Evolutionary conservation across 2,797 vertebrate species (phyloP).

Genomic region (Sebastes vulpes): DNA sequence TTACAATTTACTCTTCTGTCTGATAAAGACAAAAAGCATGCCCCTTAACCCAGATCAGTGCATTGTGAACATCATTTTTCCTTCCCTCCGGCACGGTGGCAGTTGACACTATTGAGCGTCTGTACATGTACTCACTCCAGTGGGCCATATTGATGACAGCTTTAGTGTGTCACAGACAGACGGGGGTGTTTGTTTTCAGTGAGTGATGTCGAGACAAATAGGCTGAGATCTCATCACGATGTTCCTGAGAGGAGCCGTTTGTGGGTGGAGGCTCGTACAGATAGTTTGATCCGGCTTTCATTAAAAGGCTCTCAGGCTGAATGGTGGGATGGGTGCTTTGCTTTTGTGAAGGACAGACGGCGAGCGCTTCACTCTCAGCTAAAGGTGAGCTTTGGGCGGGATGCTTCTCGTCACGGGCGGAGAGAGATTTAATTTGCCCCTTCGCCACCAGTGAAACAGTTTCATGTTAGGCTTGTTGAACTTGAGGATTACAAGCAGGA

Average conservation of each 20-base stretch:
- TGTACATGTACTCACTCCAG: constrained; percentile 32
- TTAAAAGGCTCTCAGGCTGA: constrained; percentile 58
- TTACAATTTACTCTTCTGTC: background rate
- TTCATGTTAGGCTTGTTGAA: constrained; percentile 48
- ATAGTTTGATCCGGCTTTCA: constrained; percentile 62
- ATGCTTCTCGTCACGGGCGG: constrained; percentile 17
- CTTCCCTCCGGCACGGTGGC: background rate
- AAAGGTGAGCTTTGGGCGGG: constrained; percentile 29
- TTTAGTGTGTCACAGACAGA: constrained; percentile 65
- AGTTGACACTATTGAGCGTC: constrained; percentile 2
- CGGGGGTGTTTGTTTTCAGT: constrained; percentile 73
- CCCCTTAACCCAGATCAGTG: background rate
- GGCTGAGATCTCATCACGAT: constrained; percentile 76
- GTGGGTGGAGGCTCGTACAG: constrained; percentile 29
- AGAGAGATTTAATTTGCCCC: constrained; percentile 55
- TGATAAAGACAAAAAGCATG: background rate
- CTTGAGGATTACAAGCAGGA: constrained; percentile 34
- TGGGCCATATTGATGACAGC: constrained; percentile 52
- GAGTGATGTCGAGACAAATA: constrained; percentile 76
- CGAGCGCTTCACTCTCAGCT: constrained; percentile 5
- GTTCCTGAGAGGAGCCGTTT: constrained; percentile 54
- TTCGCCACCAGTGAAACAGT: constrained; percentile 26
- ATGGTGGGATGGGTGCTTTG: constrained; percentile 17
- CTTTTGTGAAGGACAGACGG: constrained; percentile 29
- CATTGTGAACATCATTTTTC: background rate